A percentile compares a stretch with the other conserved stretches of the same genome.
Evolutionary conservation across 1,140 invertebrate species (phyloP).

Genomic region (Fragariocoptes setiger): DNA sequence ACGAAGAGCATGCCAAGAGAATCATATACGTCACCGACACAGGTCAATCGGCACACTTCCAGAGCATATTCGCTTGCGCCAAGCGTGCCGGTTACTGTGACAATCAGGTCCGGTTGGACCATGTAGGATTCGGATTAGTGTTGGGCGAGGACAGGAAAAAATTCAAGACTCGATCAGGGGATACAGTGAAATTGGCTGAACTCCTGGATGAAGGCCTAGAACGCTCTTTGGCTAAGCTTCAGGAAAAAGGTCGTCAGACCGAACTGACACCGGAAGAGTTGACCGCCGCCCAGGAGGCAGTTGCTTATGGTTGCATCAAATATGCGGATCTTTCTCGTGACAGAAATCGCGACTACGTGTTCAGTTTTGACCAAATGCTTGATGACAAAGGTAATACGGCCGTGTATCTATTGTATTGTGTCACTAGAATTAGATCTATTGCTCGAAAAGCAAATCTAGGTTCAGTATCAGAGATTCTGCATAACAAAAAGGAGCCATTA

Average conservation of each 20-base stretch:
- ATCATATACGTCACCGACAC: conserved; percentile 80
- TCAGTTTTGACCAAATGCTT: conserved; percentile 95
- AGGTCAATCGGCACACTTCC: conserved; percentile 65
- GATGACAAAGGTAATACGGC: conserved; percentile 97
- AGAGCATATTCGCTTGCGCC: conserved; percentile 24
- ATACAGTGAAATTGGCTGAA: conserved; percentile 60
- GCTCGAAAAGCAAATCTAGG: conserved; percentile 12
- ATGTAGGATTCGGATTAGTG: conserved; percentile 84
- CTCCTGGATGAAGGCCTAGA: conserved; percentile 57
- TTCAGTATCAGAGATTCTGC: conserved; percentile 1
- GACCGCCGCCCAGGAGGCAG: conserved; percentile 43
- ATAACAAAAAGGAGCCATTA: conserved; percentile 14
- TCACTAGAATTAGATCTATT: conserved; percentile 55
- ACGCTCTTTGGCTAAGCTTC: conserved; percentile 38
- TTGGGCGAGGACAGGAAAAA: conserved; percentile 39
- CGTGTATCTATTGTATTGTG: conserved; percentile 79
- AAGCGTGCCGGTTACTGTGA: conserved; percentile 30
- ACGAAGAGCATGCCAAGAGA: conserved; percentile 62
- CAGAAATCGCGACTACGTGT: conserved; percentile 73
- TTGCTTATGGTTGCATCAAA: conserved; percentile 95
- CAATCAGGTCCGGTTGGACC: conserved; percentile 35
- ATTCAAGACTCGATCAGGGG: conserved; percentile 91
- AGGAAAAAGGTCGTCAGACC: conserved; percentile 64
- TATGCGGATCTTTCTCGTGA: conserved; percentile 89
- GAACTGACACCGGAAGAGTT: conserved; percentile 47